A percentile compares a stretch with the other conserved stretches of the same genome.
These are phyloP conservation scores for Xiphophorus hellerii DNA, from an alignment of 2,113 vertebrate species.

Conservation along the genomic window DNA sequence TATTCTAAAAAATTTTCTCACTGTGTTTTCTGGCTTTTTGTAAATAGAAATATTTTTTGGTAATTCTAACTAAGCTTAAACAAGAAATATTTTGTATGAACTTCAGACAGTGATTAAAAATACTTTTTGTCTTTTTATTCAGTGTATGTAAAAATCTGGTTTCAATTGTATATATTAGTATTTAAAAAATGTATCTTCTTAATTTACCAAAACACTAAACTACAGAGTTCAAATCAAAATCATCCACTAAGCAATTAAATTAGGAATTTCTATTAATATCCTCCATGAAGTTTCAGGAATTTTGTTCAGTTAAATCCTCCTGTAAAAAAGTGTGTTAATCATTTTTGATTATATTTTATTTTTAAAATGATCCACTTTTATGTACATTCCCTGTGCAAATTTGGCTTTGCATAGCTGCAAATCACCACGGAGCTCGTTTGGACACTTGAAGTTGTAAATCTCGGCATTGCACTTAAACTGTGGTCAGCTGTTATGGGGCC, in stretches of 20 bases:
- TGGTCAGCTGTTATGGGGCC: constrained; percentile 35
- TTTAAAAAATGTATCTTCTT: not conserved
- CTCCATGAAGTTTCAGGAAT: not conserved
- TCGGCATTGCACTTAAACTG: constrained; percentile 23
- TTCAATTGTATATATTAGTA: not conserved
- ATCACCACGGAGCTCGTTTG: constrained; percentile 19
- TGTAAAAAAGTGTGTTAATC: not conserved
- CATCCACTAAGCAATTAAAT: not conserved
- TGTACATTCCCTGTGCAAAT: not conserved
- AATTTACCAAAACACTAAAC: not conserved
- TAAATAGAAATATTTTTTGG: too few relatives aligned
- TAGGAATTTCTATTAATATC: not conserved
- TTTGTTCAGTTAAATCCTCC: not conserved
- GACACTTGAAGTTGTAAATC: constrained; percentile 32
- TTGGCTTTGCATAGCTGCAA: constrained; percentile 13
- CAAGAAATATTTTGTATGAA: too few relatives aligned
- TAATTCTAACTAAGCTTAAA: too few relatives aligned
- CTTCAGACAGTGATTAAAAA: too few relatives aligned
- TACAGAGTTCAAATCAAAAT: too few relatives aligned
- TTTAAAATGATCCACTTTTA: not conserved
- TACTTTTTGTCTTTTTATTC: too few relatives aligned
- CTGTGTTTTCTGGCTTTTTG: too few relatives aligned
- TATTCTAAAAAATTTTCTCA: too few relatives aligned
- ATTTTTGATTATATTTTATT: not conserved
- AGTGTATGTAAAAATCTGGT: too few relatives aligned